Percentiles rank a stretch among this genome's conserved stretches.
Conservation (phyloP, 2,888 invertebrate species). For the Trichogramma evanescens region DNA sequence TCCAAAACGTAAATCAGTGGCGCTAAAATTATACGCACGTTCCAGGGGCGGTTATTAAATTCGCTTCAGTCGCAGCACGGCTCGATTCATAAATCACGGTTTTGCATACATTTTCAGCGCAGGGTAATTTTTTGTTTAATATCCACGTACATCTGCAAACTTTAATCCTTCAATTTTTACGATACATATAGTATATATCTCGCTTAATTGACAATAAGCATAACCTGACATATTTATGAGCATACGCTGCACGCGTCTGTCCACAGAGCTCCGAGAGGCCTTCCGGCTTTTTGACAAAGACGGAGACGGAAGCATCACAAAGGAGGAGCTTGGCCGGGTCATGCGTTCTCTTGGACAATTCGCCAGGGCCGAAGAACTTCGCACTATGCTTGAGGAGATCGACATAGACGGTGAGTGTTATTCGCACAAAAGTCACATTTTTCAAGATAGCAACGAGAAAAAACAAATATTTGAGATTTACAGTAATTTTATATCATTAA, state of each 20-base stretch:
- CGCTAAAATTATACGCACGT: no score
- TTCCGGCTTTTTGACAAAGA: conserved; percentile 84
- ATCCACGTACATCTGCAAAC: no score
- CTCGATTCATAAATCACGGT: no score
- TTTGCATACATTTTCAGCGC: no score
- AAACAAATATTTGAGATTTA: neutral
- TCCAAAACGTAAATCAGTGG: no score
- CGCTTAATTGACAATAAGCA: no score
- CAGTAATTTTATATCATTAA: neutral
- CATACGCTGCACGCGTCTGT: neutral
- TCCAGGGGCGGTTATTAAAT: no score
- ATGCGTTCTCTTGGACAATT: conserved; percentile 83
- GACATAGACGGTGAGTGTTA: conserved; percentile 63
- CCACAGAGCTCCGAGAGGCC: conserved; percentile 74
- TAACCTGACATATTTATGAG: neutral
- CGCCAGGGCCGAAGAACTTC: conserved; percentile 76
- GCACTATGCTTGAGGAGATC: conserved; percentile 79
- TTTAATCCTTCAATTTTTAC: no score
- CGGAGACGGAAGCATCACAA: conserved; percentile 80
- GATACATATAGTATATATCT: no score
- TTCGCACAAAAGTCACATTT: neutral
- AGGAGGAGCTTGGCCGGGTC: conserved; percentile 77
- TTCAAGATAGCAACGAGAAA: neutral
- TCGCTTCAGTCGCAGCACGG: no score
- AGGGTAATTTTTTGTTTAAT: no score